These are phyloP conservation scores for Nibea albiflora DNA, from an alignment of 2,113 vertebrate species.

Conservation along the genomic window DNA sequence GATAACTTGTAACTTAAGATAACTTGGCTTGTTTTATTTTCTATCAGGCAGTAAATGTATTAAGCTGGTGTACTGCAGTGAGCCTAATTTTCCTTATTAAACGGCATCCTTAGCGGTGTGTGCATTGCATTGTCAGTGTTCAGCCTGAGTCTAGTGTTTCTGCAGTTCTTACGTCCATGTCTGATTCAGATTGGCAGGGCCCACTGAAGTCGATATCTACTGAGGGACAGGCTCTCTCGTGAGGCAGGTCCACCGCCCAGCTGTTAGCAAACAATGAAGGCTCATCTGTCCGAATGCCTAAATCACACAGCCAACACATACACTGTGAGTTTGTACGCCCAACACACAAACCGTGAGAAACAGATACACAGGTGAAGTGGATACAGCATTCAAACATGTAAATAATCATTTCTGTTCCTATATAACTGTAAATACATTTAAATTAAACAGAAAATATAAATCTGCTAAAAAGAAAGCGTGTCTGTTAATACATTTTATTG, in stretches of 20 bases:
- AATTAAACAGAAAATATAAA: neutral
- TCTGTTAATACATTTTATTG: neutral
- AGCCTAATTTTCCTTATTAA: neutral
- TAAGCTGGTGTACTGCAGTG: neutral
- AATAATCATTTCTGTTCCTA: neutral
- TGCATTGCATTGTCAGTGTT: neutral
- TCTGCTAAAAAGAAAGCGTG: neutral
- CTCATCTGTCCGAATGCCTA: constrained; percentile 88
- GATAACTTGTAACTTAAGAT: too few relatives aligned
- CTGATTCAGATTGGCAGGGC: constrained; percentile 90
- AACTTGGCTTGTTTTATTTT: neutral
- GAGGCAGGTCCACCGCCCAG: constrained; percentile 90
- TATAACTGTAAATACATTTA: neutral
- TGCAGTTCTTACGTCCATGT: constrained; percentile 89
- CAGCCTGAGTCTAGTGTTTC: neutral
- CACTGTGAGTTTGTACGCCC: neutral
- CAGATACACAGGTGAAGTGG: neutral
- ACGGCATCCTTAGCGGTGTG: neutral
- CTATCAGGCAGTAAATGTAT: neutral
- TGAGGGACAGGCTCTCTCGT: constrained; percentile 86
- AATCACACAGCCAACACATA: constrained; percentile 41
- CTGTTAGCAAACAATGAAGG: constrained; percentile 94
- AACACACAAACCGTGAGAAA: neutral
- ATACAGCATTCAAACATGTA: constrained; percentile 4
- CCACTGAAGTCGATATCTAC: constrained; percentile 91